These are phyloP conservation scores for Hydraecia micacea DNA, from an alignment of 2,888 invertebrate genomes.

Conservation along the genomic window DNA sequence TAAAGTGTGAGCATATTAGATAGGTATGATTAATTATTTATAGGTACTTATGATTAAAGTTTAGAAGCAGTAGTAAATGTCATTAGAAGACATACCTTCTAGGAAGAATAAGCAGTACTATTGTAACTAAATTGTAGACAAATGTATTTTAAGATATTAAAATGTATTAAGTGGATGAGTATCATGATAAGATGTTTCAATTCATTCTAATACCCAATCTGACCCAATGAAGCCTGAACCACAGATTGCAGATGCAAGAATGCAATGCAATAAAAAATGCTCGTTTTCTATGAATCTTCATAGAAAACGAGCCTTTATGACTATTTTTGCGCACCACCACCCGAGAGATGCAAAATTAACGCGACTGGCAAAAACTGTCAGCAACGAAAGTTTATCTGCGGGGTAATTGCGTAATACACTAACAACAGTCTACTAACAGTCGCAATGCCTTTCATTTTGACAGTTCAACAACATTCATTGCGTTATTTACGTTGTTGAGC, in stretches of 20 bases:
- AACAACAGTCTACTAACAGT: not conserved
- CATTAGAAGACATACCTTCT: not conserved
- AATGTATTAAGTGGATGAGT: not conserved
- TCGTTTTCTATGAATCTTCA: not conserved
- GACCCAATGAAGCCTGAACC: not conserved
- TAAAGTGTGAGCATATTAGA: not conserved
- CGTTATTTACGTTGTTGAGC: not conserved
- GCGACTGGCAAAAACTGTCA: not conserved
- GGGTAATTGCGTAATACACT: not conserved
- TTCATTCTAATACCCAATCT: not conserved
- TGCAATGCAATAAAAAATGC: too few relatives aligned
- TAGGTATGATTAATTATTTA: not conserved
- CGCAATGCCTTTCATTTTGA: not conserved
- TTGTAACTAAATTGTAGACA: not conserved
- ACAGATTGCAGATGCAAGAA: not conserved
- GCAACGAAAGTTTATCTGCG: not conserved
- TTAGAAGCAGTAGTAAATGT: not conserved
- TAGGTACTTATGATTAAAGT: not conserved
- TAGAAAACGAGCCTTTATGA: not conserved
- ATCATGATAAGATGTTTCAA: not conserved
- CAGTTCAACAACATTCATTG: not conserved
- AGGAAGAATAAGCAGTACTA: not conserved
- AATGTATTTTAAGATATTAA: slow-evolving; percentile 15
- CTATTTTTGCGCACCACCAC: not conserved
- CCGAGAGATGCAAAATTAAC: not conserved